Base-by-base conservation (phyloP, 2,797 vertebrate genomes). In the Helostoma temminkii region DNA sequence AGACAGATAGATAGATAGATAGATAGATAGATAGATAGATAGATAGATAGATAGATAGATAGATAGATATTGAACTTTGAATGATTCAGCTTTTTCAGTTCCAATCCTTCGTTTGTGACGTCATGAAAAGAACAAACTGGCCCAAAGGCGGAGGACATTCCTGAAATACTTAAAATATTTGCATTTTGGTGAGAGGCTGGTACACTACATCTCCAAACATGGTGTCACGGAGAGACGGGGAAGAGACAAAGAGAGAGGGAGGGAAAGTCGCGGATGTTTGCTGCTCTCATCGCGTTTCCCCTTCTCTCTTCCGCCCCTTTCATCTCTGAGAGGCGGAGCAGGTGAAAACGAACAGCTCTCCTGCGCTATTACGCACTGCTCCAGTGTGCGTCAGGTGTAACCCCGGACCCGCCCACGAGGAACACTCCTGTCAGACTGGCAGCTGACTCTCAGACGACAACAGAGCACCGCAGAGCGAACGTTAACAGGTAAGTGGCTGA, bases 181-280 rank as follows among this genome's bases (percentile, higher is more conserved):
- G 24, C 12, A 49, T 49, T 52, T 63, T 73, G 63, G 39, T 79
- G 65, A 52, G 57, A 69, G 25, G 69, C 47, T 66, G 52, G 18
- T 19, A 5, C 47, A 43, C 25, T 26, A 2, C 2, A 67, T 66
- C 28, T 67, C 86, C 89, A 84, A 86, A 91, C 49, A 91, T 84
- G 87, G 86, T 11, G 63, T 5, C 25, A 21, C 12, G 2, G 25
- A 18, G 28, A 18, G n/a, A 37, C 2, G 6, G 55, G 37, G 10
- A 42, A 36, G 28, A 10, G 42, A n/a, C n/a, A n/a, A n/a, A 11
- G 30, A 26, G 30, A 9, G 46, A 21, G 46, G 4, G 21, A 47
- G 22, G 47, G 15, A 7, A 3, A 2, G 16, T 19, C 6, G 9
- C 11, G 15, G 15, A 18, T 28, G 34, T 21, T 1, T 39, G 12